phyloP scores from a whole-genome alignment of 2,113 vertebrate species.

The Corythoichthys intestinalis region DNA sequence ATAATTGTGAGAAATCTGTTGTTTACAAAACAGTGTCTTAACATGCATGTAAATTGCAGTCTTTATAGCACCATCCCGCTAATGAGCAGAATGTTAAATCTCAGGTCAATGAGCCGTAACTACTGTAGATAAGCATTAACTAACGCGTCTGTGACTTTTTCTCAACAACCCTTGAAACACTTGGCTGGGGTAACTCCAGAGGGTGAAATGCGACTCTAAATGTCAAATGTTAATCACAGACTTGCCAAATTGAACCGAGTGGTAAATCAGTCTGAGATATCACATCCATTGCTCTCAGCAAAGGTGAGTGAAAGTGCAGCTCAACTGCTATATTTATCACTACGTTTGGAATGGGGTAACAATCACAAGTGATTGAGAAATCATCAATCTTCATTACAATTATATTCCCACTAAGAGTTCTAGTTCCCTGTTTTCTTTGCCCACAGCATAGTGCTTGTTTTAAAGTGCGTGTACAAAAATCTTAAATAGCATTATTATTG shows the following conservation, averaged over 20 bases:
- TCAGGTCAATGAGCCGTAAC: slow-evolving; percentile 52
- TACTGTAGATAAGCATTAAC: slow-evolving; percentile 39
- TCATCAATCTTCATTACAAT: neutral
- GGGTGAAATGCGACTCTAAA: slow-evolving; percentile 9
- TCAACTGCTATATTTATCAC: neutral
- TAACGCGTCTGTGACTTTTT: slow-evolving; percentile 19
- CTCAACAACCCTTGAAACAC: slow-evolving; percentile 14
- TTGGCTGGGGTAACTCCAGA: neutral
- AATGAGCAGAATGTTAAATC: slow-evolving; percentile 47
- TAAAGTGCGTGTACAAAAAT: neutral
- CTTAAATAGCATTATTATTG: too few relatives aligned
- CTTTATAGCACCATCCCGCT: slow-evolving; percentile 25
- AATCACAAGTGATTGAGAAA: neutral
- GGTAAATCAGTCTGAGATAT: slow-evolving; percentile 1
- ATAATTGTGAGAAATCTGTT: neutral
- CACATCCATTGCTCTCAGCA: slow-evolving; percentile 1
- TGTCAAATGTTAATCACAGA: slow-evolving; percentile 7
- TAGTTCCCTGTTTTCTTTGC: neutral
- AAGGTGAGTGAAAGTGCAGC: slow-evolving; percentile 1
- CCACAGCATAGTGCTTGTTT: neutral
- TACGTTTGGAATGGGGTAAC: neutral
- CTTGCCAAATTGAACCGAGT: neutral
- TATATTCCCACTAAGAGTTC: neutral
- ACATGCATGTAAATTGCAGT: slow-evolving; percentile 13
- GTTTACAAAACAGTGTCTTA: slow-evolving; percentile 5